Evolutionary conservation across 2,888 invertebrate species (phyloP).

Genomic region (Pinctada fucata): DNA sequence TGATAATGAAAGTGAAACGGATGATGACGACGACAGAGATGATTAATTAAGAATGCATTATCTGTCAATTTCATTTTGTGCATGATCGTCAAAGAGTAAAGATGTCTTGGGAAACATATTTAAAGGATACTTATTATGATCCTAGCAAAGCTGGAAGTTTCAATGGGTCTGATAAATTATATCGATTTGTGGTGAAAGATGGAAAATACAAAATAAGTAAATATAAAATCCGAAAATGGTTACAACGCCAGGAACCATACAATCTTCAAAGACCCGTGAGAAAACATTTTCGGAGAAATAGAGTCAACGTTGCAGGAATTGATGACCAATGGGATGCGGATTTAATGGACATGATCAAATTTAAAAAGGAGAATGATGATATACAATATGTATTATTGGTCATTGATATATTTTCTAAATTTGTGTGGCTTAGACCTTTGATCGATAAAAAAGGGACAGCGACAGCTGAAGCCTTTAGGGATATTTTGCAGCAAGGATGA

Average conservation of each 20-base stretch:
- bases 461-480: slow-evolving; percentile 31
- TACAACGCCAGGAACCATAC: slow-evolving; percentile 47
- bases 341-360: slow-evolving; percentile 48
- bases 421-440: slow-evolving; percentile 43
- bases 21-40: background rate
- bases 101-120: slow-evolving; percentile 40
- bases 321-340: slow-evolving; percentile 47
- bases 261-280: slow-evolving; percentile 44
- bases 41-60: background rate
- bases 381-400: slow-evolving; percentile 40
- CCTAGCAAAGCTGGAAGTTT: slow-evolving; percentile 31
- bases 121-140: slow-evolving; percentile 39
- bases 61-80: background rate
- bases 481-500: slow-evolving; percentile 37
- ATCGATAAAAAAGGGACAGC: slow-evolving; percentile 40
- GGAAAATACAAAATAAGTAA: slow-evolving; percentile 14
- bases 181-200: slow-evolving; percentile 25
- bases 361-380: slow-evolving; percentile 35
- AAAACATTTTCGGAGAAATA: slow-evolving; percentile 38
- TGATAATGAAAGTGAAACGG: slow-evolving; percentile 5
- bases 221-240: slow-evolving; percentile 43
- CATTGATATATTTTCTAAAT: slow-evolving; percentile 45
- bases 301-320: slow-evolving; percentile 36
- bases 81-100: background rate
- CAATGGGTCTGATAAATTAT: slow-evolving; percentile 40